phyloP scores from a whole-genome alignment of 2,888 invertebrate species.

The Ctena decussata region DNA sequence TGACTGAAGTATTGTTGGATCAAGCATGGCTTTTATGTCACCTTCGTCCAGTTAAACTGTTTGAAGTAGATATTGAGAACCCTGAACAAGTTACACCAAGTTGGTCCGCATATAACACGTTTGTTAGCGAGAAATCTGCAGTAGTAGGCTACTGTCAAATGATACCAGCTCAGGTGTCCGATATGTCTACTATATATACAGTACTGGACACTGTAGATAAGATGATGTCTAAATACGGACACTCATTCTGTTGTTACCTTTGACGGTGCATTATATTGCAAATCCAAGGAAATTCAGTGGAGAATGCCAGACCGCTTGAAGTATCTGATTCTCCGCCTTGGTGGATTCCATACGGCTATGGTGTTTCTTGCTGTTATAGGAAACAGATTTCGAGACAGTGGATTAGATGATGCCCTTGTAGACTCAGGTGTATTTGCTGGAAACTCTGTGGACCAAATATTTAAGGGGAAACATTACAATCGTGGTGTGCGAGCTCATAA shows the following conservation, averaged over 20 bases:
- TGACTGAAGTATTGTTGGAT: no score
- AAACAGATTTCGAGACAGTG: neutral
- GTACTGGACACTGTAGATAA: no score
- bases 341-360: neutral
- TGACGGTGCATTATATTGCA: neutral
- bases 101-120: no score
- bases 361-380: neutral
- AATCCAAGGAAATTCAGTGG: slow-evolving; percentile 15
- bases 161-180: no score
- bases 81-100: no score
- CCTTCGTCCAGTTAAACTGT: no score
- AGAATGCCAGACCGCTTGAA: neutral
- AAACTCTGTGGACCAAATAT: neutral
- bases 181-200: no score
- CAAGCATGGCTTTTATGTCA: no score
- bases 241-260: neutral
- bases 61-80: no score
- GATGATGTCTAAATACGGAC: no score
- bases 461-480: slow-evolving; percentile 7
- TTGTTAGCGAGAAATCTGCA: no score
- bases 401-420: neutral
- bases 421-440: slow-evolving; percentile 7
- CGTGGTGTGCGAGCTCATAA: slow-evolving; percentile 11
- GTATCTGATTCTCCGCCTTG: neutral
- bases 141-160: no score